Evolutionary conservation across 2,888 invertebrate genomes (phyloP).

Genomic region (Acronicta alni): DNA sequence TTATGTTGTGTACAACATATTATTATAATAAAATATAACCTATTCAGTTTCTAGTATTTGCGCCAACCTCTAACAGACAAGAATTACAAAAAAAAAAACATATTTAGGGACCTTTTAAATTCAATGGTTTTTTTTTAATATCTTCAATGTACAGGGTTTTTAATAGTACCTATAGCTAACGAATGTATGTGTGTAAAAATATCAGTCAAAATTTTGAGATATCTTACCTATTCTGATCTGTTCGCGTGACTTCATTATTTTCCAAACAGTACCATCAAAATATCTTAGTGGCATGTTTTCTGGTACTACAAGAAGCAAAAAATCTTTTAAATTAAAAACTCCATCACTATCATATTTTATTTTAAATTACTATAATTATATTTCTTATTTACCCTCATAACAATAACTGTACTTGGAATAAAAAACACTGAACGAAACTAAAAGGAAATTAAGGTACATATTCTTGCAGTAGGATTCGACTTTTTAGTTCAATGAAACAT

Average conservation of each 20-base stretch:
- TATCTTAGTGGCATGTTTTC: conserved; percentile 29
- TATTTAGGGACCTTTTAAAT: too few relatives aligned
- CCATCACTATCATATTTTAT: neutral
- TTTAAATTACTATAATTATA: neutral
- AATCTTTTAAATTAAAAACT: neutral
- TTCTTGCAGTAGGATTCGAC: neutral
- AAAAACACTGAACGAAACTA: conserved; percentile 36
- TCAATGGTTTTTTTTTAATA: too few relatives aligned
- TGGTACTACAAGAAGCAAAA: conserved; percentile 26
- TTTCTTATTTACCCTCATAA: conserved; percentile 28
- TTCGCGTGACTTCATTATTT: conserved; percentile 14
- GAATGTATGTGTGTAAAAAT: too few relatives aligned
- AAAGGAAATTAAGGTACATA: conserved; percentile 39
- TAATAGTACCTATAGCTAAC: too few relatives aligned
- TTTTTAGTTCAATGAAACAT: conserved; percentile 3
- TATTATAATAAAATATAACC: too few relatives aligned
- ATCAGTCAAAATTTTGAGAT: neutral
- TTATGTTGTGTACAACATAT: too few relatives aligned
- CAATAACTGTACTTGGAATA: conserved; percentile 25
- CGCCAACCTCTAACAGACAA: too few relatives aligned
- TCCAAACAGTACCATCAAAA: conserved; percentile 49
- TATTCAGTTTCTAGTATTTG: too few relatives aligned
- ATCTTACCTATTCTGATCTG: conserved; percentile 14
- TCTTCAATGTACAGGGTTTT: too few relatives aligned
- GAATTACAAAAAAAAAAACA: too few relatives aligned